phyloP scores from a whole-genome alignment of 2,113 vertebrate genomes.

The Dermatemys mawii region DNA sequence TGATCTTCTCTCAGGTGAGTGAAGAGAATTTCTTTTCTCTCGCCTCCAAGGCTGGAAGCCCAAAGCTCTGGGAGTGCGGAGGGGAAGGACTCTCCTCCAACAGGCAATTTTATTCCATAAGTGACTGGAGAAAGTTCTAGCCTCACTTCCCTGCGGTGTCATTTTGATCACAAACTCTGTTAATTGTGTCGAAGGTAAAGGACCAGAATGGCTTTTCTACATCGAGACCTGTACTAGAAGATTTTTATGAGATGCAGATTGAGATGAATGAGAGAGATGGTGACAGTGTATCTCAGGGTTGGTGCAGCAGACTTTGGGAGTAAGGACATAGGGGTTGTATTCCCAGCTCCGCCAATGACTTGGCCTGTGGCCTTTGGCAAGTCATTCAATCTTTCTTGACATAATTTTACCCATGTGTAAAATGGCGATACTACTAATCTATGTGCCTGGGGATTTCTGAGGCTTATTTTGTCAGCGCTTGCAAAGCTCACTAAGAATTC shows the following conservation, averaged over 20 bases:
- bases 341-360: background rate
- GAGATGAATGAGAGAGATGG: background rate
- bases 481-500: background rate
- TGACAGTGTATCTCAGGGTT: background rate
- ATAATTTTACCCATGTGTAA: background rate
- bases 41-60: background rate
- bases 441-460: background rate
- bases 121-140: background rate
- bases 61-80: background rate
- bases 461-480: rapidly evolving
- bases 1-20: constrained; percentile 97
- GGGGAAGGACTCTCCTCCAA: background rate
- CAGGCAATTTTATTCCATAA: background rate
- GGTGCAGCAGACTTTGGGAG: background rate
- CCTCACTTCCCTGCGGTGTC: background rate
- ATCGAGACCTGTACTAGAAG: background rate
- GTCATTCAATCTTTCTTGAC: background rate
- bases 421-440: background rate
- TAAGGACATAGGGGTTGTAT: background rate
- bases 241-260: background rate
- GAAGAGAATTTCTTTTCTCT: background rate
- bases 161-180: background rate
- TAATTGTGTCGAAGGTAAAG: background rate
- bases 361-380: background rate
- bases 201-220: background rate